A percentile compares a stretch with the other conserved stretches of the same genome.
phyloP scores from a whole-genome alignment of 2,888 invertebrate species.

The Drosophila demipolita region DNA sequence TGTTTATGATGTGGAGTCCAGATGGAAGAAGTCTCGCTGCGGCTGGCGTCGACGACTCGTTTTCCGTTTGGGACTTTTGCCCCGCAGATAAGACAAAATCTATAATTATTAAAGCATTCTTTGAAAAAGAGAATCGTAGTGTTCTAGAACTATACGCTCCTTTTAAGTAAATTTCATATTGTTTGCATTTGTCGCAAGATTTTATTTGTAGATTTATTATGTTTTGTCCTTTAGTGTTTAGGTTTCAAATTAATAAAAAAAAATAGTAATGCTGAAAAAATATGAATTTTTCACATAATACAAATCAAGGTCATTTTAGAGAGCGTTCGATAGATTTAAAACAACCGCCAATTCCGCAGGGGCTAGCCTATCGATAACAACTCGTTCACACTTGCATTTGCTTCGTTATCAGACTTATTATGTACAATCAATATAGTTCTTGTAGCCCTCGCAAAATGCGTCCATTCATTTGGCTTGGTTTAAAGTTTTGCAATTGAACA shows the following conservation, averaged over 20 bases:
- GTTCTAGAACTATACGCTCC: constrained; percentile 20
- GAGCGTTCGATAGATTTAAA: not conserved
- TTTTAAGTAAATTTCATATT: constrained; percentile 10
- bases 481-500: not conserved
- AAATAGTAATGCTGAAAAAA: not conserved
- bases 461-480: not conserved
- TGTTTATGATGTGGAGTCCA: constrained; percentile 83
- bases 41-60: constrained; percentile 84
- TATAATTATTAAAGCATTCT: not conserved
- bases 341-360: not conserved
- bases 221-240: not conserved
- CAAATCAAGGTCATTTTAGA: no score
- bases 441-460: constrained; percentile 37
- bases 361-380: constrained; percentile 14
- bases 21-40: constrained; percentile 82
- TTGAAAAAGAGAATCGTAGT: constrained; percentile 3
- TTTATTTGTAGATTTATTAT: not conserved
- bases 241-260: not conserved
- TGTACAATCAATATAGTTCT: not conserved
- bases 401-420: not conserved
- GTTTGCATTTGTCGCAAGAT: not conserved
- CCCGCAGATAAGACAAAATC: constrained; percentile 40
- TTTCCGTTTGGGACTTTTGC: constrained; percentile 85
- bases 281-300: not conserved
- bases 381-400: not conserved